Base-by-base conservation (phyloP, 2,888 invertebrate genomes). In the Eurytoma californica region DNA sequence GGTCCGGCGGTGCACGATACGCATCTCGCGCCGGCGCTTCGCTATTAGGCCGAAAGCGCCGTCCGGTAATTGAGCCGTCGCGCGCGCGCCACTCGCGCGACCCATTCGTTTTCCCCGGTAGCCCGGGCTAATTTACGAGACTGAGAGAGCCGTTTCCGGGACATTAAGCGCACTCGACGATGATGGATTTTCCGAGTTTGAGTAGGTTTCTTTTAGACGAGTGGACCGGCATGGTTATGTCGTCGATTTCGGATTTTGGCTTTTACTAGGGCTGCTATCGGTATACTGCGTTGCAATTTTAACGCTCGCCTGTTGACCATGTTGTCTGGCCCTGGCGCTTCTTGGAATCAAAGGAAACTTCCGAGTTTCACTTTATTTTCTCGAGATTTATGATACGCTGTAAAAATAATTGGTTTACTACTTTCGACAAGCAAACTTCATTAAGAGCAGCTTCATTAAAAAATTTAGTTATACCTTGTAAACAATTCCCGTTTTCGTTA, bases 41-140 rank as follows among this genome's bases (percentile, higher is more conserved):
- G n/a, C 61, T 47, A n/a, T n/a, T n/a, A 16, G 18, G 39, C n/a
- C 47, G 47, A 20, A 39, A 16, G 28, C 24, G 7, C 58, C 49
- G 20, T n/a, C 68, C 61, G 60, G 75, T 75, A 76, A 70, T 76
- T 70, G 69, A 76, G 61, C 63, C 5, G 69, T 69, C 66, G 55
- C 14, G 28, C 24, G 18, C 5, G 39, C 49, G 47, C 47, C 16
- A 12, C 9, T 63, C 18, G 47, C 20, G 9, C 4, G 51, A 12
- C 18, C 69, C 30, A 55, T 68, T 58, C 51, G 12, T 58, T 68
- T 24, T 30, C 28, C 20, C 47, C 28, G 65, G 47, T 76, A 68
- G 55, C 24, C 47, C 39, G 12, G 28, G 24, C 30, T 69, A 69
- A 70, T 76, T 70, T 76, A 69, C 69, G 69, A 39, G 75, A 49